Percentiles rank a stretch among this genome's conserved stretches.
These are phyloP conservation scores for Willisornis vidua DNA, from an alignment of 2,113 vertebrate genomes.

Conservation along the genomic window DNA sequence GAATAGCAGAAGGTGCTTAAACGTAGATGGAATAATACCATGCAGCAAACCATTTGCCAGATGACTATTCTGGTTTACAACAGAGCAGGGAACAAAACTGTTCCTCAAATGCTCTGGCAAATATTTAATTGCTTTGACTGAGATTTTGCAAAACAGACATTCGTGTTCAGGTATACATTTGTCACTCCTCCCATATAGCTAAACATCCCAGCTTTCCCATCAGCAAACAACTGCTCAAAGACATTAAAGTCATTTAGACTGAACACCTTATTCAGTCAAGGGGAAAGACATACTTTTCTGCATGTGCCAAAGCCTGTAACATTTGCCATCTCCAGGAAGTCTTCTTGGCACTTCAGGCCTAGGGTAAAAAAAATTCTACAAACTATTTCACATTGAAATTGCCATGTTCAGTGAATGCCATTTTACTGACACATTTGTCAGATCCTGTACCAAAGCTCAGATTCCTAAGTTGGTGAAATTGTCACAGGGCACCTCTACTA, in stretches of 20 bases:
- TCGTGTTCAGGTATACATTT: fast-evolving
- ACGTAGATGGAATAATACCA: background rate
- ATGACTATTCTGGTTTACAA: background rate
- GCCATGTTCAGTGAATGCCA: background rate
- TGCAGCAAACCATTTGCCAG: background rate
- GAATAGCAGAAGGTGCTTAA: background rate
- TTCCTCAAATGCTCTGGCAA: background rate
- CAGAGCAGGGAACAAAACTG: background rate
- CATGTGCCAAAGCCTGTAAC: background rate
- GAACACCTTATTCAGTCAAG: background rate
- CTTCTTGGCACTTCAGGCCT: background rate
- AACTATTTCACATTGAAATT: background rate
- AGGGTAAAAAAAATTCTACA: background rate
- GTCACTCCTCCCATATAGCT: background rate
- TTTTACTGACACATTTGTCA: background rate
- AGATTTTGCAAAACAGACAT: background rate
- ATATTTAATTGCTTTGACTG: background rate
- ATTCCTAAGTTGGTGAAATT: background rate
- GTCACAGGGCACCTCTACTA: background rate
- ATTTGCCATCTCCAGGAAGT: background rate
- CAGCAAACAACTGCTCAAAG: background rate
- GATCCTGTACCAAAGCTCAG: background rate
- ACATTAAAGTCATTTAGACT: background rate
- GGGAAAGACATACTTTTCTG: background rate
- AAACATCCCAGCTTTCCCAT: background rate